Evolutionary conservation across 1,140 invertebrate species (phyloP).

Genomic region (Drosophila repleta): DNA sequence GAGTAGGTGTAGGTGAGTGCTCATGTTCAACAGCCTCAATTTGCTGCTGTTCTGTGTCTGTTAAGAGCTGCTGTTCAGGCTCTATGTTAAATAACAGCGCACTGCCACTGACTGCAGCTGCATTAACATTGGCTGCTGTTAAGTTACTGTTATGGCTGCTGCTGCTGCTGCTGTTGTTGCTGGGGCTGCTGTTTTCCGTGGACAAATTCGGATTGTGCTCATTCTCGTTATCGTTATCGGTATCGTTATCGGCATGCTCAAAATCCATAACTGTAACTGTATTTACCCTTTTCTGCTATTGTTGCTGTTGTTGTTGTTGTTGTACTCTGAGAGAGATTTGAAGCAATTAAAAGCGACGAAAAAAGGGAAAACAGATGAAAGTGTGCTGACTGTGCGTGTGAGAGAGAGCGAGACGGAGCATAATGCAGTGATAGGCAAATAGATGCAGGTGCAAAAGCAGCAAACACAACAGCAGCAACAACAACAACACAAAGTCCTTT

Average conservation of each 20-base stretch:
- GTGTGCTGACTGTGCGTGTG: constrained; percentile 4
- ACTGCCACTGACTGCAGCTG: constrained; percentile 24
- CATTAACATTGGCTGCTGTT: constrained; percentile 31
- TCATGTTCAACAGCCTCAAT: constrained; percentile 67
- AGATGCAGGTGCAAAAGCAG: constrained; percentile 43
- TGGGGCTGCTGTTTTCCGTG: constrained; percentile 63
- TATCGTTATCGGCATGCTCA: constrained; percentile 40
- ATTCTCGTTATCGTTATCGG: constrained; percentile 57
- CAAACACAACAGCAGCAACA: constrained; percentile 10
- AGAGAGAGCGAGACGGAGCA: constrained; percentile 2
- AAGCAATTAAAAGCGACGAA: constrained; percentile 45
- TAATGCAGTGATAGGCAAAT: constrained; percentile 20
- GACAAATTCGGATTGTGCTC: constrained; percentile 73
- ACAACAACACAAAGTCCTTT: constrained; percentile 32
- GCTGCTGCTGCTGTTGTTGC: constrained; percentile 60
- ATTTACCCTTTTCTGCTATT: constrained; percentile 22
- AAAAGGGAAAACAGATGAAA: constrained; percentile 31
- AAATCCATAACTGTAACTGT: constrained; percentile 45
- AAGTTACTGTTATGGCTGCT: constrained; percentile 63
- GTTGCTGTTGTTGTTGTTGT: constrained; percentile 25
- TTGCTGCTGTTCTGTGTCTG: constrained; percentile 21
- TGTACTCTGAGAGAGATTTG: constrained; percentile 46
- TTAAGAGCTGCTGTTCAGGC: constrained; percentile 26
- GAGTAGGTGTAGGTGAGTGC: constrained; percentile 76
- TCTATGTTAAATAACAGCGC: constrained; percentile 51